Conservation (phyloP, 2,797 vertebrate genomes). For the Bothrops alternatus region DNA sequence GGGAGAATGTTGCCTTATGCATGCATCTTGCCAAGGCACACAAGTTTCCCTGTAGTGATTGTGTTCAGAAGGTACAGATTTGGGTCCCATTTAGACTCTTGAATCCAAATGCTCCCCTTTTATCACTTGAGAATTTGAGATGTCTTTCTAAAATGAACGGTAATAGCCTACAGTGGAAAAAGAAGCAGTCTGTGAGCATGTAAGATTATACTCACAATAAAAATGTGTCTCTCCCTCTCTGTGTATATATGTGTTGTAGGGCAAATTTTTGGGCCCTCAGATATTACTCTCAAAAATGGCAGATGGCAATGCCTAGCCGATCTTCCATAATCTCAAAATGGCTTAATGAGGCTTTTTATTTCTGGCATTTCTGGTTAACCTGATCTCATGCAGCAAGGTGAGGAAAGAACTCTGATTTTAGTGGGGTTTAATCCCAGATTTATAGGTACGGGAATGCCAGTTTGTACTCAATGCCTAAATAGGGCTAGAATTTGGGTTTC, state of each 20-base stretch:
- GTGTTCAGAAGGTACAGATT: neutral
- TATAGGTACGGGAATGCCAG: neutral
- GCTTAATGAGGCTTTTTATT: neutral
- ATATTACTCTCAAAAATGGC: neutral
- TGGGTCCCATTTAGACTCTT: neutral
- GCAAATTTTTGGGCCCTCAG: neutral
- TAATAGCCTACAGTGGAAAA: neutral
- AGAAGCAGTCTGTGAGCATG: neutral
- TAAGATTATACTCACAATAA: neutral
- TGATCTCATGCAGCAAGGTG: neutral
- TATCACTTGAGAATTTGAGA: neutral
- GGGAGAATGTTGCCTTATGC: neutral
- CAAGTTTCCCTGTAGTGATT: neutral
- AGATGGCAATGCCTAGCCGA: neutral
- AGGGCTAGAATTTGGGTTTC: neutral
- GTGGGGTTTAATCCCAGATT: neutral
- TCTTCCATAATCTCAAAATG: neutral
- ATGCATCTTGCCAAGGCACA: neutral
- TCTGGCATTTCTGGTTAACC: neutral
- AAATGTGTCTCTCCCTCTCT: neutral
- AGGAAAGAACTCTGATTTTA: neutral
- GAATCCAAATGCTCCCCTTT: neutral
- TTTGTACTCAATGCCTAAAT: neutral
- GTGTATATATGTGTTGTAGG: neutral
- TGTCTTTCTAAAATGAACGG: neutral